Evolutionary conservation across 2,888 invertebrate genomes (phyloP), one percentile per base, ranked within the genome.

Genomic region (Metopia argyrocephala): DNA sequence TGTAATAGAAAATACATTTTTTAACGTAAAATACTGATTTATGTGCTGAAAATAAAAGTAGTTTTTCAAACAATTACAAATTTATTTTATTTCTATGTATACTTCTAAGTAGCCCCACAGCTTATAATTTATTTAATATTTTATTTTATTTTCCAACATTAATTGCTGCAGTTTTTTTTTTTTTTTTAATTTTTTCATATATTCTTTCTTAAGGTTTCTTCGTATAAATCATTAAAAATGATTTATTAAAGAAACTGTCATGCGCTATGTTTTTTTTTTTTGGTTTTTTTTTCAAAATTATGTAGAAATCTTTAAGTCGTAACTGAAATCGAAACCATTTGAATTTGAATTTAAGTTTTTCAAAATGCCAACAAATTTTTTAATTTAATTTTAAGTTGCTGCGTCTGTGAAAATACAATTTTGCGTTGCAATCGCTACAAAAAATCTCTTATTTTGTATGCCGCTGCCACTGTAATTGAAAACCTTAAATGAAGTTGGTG

Each of bases 11-110:
- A n/a, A n/a, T n/a, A n/a, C n/a, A n/a, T n/a, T n/a, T n/a, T n/a
- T n/a, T n/a, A n/a, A n/a, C 61, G 25, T 69, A 64, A 76, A 73
- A 76, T 69, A 61, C 74, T 75, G 81, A 81, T 81, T 81, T 78
- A 81, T 81, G 65, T 38, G 57, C 59, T 64, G 54, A 31, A 62
- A 66, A 68, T 76, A 73, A 74, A 65, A 65, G 69, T 69, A 57
- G 74, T 65, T 50, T 20, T 15, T n/a, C 66, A 57, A 66, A 81
- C 66, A 78, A 75, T 81, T 81, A 81, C 81, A 81, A 78, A 81
- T 81, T 81, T 78, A 78, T 69, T 75, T 61, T 28, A 38, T 38
- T 38, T 9, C 15, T 12, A 1, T 38, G 4, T n/a, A n/a, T n/a
- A n/a, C n/a, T n/a, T n/a, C n/a, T 9, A 38, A 38, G 38, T 38